Percentiles rank a stretch among this genome's conserved stretches.
Evolutionary conservation across 2,797 vertebrate species (phyloP).

Genomic region (Hippopotamyrus pictus): DNA sequence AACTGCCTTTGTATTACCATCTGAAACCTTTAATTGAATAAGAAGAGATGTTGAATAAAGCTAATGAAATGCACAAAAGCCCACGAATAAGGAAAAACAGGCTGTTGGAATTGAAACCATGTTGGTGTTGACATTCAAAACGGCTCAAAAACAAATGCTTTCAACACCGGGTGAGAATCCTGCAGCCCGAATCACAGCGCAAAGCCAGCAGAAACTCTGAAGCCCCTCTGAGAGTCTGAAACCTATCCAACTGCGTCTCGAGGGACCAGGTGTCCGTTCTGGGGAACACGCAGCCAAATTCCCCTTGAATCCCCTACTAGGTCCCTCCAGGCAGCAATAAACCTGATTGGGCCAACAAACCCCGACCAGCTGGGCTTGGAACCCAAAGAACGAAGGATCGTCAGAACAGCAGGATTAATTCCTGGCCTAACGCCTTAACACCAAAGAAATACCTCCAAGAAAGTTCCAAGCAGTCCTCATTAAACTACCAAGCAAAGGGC

Average conservation of each 20-base stretch:
- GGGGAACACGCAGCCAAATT: not conserved
- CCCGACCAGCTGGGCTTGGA: not conserved
- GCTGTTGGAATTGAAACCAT: not conserved
- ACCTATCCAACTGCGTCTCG: not conserved
- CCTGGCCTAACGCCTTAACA: slow-evolving; percentile 22
- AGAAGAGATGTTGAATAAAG: not conserved
- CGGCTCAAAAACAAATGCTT: not conserved
- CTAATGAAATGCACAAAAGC: not conserved
- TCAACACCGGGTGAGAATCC: not conserved
- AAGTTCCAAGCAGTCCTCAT: not conserved
- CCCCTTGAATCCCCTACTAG: not conserved
- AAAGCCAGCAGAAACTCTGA: not conserved
- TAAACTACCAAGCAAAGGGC: not conserved
- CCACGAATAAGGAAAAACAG: not conserved
- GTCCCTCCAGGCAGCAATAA: not conserved
- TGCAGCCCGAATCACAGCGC: not conserved
- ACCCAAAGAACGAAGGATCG: not conserved
- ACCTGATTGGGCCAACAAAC: not conserved
- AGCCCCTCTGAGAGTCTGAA: not conserved
- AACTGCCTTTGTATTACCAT: not conserved
- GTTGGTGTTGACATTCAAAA: not conserved
- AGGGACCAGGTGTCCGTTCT: not conserved
- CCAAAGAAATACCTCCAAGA: slow-evolving; percentile 13
- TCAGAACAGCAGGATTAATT: slow-evolving; percentile 13
- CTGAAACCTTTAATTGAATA: not conserved